Base-by-base conservation (phyloP, 2,888 invertebrate species). In the Rhamnusium bicolor region DNA sequence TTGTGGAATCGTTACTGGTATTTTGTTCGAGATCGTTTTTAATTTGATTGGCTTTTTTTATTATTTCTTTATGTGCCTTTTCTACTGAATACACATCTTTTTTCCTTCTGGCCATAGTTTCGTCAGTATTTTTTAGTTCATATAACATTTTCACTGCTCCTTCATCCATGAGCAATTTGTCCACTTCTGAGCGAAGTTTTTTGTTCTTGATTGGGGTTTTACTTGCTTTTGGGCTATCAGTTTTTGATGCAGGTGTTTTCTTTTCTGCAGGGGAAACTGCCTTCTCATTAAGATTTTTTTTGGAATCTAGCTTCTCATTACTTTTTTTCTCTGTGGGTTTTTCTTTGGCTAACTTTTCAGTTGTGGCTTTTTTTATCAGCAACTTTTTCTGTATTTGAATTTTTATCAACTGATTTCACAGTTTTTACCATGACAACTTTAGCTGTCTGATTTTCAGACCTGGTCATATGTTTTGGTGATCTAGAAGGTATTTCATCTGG, bases 81-180 rank as follows among this genome's bases (percentile, higher is more conserved):
- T 86, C 86, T 1, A 86, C 75, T 3, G 84, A 84, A 68, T 86
- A 83, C 1, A 84, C 81, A 24, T 82, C 80, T 75, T 83, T 84
- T 49, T 79, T 80, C 72, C 82, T 84, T 69, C 83, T 86, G 0
- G 75, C 58, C 10, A 78, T 73, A 12, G 75, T 54, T 21, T 84
- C 89, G n/a, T 90, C 88, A 0, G 88, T 86, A 67, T 87, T 89
- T 81, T 95, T 94, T 0, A 96, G 91, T 19, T 95, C 93, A 83
- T 94, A 95, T 51, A 96, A 89, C 92, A 96, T 94, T 87, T 96
- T 96, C 1, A 95, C 93, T 2, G 96, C 95, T 0, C 96, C 96
- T 85, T 96, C 96, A 85, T 96, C 96, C 88, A 94, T 94, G 73
- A 96, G 88, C 63, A 96, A 86, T 73, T 90, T 92, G 82, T 95